phyloP scores from a whole-genome alignment of 2,797 vertebrate genomes.

The Cirrhinus molitorella region DNA sequence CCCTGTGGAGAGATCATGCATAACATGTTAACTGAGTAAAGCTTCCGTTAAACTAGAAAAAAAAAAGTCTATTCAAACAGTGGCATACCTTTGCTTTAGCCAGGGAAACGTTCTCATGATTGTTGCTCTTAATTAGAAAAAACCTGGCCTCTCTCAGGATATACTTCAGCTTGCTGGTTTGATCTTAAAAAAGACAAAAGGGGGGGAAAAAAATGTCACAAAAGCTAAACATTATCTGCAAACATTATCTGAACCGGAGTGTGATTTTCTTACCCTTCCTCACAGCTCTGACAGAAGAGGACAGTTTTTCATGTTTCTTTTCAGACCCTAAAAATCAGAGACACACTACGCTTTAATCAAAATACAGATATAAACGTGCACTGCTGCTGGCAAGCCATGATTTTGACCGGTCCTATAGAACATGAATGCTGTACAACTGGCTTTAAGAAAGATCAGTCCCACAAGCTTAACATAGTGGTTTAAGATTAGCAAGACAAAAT shows the following conservation, averaged over 20 bases:
- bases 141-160: constrained; percentile 94
- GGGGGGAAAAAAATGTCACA: background rate
- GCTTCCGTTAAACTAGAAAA: background rate
- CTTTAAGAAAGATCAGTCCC: background rate
- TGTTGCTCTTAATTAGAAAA: constrained; percentile 99
- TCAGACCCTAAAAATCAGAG: constrained; percentile 87
- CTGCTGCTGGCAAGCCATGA: background rate
- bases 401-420: background rate
- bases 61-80: background rate
- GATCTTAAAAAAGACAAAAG: constrained; percentile 76
- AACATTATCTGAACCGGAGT: background rate
- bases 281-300: constrained; percentile 97
- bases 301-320: constrained; percentile 98
- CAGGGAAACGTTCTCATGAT: constrained; percentile 97
- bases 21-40: background rate
- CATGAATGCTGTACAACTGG: constrained; percentile 6
- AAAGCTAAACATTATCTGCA: background rate
- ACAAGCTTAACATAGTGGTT: background rate
- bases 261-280: constrained; percentile 87
- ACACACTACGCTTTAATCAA: background rate
- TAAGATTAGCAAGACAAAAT: background rate
- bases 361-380: background rate
- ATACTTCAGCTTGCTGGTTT: constrained; percentile 94
- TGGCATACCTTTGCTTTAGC: constrained; percentile 94
- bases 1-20: constrained; percentile 76